phyloP scores from a whole-genome alignment of 2,797 vertebrate species.

The Chrysocyon brachyurus region DNA sequence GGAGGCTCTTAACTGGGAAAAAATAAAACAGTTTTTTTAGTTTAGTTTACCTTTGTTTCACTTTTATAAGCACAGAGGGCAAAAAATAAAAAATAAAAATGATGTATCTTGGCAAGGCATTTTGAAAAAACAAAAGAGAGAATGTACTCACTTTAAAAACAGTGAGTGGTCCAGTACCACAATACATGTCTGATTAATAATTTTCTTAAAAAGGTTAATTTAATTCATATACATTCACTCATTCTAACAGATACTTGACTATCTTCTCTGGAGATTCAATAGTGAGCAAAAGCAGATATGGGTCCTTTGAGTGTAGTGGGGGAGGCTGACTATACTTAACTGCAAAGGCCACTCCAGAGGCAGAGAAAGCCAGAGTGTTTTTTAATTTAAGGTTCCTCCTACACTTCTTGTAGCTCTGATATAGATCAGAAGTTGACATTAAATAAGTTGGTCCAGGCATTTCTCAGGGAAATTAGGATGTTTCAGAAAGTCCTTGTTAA shows the following conservation, averaged over 20 bases:
- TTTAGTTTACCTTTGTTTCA: conserved; percentile 35
- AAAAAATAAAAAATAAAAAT: neutral
- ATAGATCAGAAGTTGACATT: conserved; percentile 29
- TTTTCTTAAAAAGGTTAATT: conserved; percentile 37
- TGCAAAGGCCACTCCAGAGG: neutral
- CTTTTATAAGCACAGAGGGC: neutral
- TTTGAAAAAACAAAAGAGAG: conserved; percentile 46
- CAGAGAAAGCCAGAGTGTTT: neutral
- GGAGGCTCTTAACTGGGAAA: conserved; percentile 17
- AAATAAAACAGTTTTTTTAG: neutral
- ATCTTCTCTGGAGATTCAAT: neutral
- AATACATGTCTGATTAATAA: neutral
- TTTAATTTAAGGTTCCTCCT: conserved; percentile 37
- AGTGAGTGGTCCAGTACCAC: neutral
- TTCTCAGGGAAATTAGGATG: conserved; percentile 22
- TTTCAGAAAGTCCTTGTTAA: conserved; percentile 10
- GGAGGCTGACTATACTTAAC: neutral
- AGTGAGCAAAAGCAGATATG: neutral
- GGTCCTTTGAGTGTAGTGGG: neutral
- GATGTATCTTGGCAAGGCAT: neutral
- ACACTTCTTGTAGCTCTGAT: conserved; percentile 7
- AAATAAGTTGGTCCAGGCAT: neutral
- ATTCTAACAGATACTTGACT: conserved; percentile 39
- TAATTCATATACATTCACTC: conserved; percentile 6
- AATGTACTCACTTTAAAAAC: conserved; percentile 42